Evolutionary conservation across 2,113 vertebrate species (phyloP).

Genomic region (Stictonetta naevosa): DNA sequence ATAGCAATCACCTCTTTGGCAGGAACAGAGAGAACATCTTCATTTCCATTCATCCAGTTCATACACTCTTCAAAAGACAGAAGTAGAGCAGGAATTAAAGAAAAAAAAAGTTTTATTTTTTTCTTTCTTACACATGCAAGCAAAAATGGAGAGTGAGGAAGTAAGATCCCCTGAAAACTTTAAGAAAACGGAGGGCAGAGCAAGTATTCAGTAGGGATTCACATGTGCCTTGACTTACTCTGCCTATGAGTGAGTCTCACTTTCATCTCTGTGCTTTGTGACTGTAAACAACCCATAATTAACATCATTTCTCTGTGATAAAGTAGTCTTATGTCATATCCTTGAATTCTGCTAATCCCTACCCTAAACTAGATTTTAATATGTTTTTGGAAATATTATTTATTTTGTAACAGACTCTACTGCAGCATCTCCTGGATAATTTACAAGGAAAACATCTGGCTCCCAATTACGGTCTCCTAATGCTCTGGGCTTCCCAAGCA

Average conservation of each 20-base stretch:
- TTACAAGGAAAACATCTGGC: constrained; percentile 63
- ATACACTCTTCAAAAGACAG: background rate
- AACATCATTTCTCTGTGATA: background rate
- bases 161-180: background rate
- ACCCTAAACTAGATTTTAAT: background rate
- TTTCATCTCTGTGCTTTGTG: background rate
- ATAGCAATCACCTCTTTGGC: background rate
- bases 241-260: background rate
- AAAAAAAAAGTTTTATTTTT: background rate
- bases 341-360: background rate
- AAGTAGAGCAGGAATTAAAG: background rate
- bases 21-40: background rate
- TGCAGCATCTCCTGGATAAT: constrained; percentile 75
- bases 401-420: constrained; percentile 77
- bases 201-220: background rate
- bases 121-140: background rate
- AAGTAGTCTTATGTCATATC: background rate
- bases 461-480: constrained; percentile 76
- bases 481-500: constrained; percentile 86
- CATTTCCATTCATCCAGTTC: background rate
- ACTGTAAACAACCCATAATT: background rate
- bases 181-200: background rate
- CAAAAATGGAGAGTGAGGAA: background rate
- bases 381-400: background rate
- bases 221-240: background rate